Conservation (phyloP, 2,113 vertebrate genomes). For the Pavo muticus region DNA sequence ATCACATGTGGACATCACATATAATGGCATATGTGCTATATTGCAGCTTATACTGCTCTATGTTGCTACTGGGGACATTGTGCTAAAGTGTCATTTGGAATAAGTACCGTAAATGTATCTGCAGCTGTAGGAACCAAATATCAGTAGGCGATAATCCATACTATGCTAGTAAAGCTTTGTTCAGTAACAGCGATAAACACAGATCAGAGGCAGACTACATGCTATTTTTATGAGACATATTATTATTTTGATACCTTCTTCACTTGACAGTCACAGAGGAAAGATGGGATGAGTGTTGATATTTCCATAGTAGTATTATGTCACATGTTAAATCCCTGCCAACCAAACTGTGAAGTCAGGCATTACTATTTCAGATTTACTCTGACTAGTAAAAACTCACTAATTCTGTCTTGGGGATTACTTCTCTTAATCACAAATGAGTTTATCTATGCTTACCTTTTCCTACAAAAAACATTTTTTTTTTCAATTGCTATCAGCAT, state of each 20-base stretch:
- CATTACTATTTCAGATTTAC: not conserved
- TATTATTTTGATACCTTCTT: conserved; percentile 55
- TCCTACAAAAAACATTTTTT: not conserved
- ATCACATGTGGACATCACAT: not conserved
- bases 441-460: not conserved
- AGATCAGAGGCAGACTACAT: conserved; percentile 2
- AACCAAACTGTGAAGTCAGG: conserved; percentile 22
- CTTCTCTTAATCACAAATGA: not conserved
- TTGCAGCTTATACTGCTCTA: not conserved
- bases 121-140: not conserved
- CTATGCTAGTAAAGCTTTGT: not conserved
- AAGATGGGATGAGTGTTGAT: conserved; percentile 7
- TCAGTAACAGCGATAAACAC: not conserved
- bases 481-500: not conserved
- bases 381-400: not conserved
- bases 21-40: not conserved
- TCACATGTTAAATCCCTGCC: conserved; percentile 6
- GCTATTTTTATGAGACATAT: conserved; percentile 4
- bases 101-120: not conserved
- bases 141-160: not conserved
- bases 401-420: not conserved
- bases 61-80: not conserved
- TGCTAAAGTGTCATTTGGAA: not conserved
- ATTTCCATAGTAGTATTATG: conserved; percentile 35
- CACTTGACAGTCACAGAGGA: not conserved